These are phyloP conservation scores for Drosophila lacertosa DNA, from an alignment of 1,140 invertebrate species.

Conservation along the genomic window DNA sequence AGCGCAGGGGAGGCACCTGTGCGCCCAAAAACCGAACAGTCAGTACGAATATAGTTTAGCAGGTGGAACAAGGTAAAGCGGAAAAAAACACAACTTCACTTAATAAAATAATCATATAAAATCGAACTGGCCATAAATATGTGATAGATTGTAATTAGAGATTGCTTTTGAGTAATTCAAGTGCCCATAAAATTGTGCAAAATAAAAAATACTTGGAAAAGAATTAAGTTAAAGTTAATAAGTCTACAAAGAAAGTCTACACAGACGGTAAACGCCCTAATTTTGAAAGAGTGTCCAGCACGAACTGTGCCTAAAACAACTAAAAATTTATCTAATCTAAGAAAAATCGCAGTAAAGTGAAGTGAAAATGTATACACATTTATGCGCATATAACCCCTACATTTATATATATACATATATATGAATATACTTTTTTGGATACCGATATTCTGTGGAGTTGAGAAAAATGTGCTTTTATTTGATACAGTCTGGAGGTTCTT, in stretches of 20 bases:
- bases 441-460: not conserved
- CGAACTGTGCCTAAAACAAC: slow-evolving; percentile 29
- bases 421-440: not conserved
- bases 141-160: not conserved
- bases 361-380: slow-evolving; percentile 21
- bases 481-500: not conserved
- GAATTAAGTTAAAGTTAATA: not conserved
- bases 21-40: slow-evolving; percentile 25
- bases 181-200: not conserved
- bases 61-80: slow-evolving; percentile 68
- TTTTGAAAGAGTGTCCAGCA: slow-evolving; percentile 10
- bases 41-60: slow-evolving; percentile 67
- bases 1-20: slow-evolving; percentile 54
- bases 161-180: not conserved
- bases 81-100: slow-evolving; percentile 9
- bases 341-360: slow-evolving; percentile 46
- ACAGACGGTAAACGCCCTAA: slow-evolving; percentile 5
- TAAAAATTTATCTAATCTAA: slow-evolving; percentile 61
- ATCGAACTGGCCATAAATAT: not conserved
- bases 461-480: not conserved
- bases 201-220: not conserved
- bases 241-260: slow-evolving; percentile 19
- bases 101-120: not conserved
- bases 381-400: not conserved
- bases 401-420: slow-evolving; percentile 2